Percentiles rank a stretch among this genome's conserved stretches.
Evolutionary conservation across 92 coral and sea anemone genomes (phyloP).

Genomic region (Hydrozoanthus gracilis): DNA sequence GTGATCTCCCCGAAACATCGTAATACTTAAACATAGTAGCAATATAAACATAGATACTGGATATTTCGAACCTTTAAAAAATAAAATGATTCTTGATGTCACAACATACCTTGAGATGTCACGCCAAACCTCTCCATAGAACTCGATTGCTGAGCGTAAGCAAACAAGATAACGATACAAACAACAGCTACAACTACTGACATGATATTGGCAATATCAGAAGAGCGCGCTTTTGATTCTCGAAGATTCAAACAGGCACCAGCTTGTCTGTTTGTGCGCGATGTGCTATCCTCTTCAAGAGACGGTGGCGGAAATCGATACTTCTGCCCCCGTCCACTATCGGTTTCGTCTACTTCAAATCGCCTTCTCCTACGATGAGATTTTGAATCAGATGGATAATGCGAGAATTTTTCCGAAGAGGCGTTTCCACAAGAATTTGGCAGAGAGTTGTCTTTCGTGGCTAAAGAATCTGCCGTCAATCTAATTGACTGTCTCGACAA

Average conservation of each 20-base stretch:
- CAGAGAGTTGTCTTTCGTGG: constrained; percentile 1
- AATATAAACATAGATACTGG: background rate
- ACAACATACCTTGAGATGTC: constrained; percentile 38
- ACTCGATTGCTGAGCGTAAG: background rate
- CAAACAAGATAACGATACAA: constrained; percentile 31
- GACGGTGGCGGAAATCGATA: background rate
- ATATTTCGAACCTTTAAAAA: background rate
- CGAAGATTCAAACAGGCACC: constrained; percentile 6
- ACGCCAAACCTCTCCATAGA: constrained; percentile 28
- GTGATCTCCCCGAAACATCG: background rate
- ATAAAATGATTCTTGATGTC: too few species aligned
- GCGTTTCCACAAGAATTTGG: constrained; percentile 21
- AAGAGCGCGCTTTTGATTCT: background rate
- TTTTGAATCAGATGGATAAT: background rate
- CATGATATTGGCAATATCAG: constrained; percentile 17
- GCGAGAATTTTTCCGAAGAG: constrained; percentile 11
- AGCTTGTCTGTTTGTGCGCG: background rate
- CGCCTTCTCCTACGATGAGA: constrained; percentile 8
- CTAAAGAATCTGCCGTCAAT: constrained; percentile 26
- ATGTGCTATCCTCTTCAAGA: background rate
- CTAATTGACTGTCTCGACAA: constrained; percentile 18
- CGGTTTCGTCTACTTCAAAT: constrained; percentile 20
- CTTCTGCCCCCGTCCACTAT: constrained; percentile 19
- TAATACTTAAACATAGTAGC: background rate
- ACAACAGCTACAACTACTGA: constrained; percentile 7